These are phyloP conservation scores for Threskiornis aethiopicus DNA, from an alignment of 2,797 vertebrate genomes.

Conservation along the genomic window DNA sequence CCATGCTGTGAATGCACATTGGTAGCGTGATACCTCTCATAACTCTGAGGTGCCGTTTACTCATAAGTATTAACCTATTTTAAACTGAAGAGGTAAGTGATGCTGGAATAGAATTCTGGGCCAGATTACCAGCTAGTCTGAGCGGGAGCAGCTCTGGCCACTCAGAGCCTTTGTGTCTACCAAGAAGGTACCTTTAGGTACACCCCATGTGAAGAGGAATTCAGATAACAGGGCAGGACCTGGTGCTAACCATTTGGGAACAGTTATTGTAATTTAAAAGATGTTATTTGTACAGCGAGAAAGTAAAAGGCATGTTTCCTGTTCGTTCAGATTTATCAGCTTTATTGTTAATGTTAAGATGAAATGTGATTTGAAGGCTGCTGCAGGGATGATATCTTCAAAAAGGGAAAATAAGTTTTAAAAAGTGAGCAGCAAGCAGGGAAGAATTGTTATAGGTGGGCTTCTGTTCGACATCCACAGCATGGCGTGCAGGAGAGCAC, in stretches of 20 bases:
- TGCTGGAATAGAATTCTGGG: background rate
- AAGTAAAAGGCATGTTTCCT: background rate
- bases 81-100: background rate
- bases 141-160: background rate
- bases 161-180: background rate
- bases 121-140: background rate
- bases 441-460: background rate
- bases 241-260: background rate
- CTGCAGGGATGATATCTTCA: background rate
- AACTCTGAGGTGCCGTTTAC: background rate
- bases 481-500: background rate
- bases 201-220: background rate
- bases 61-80: background rate
- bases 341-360: background rate
- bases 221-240: background rate
- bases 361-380: background rate
- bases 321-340: background rate
- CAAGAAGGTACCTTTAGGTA: background rate
- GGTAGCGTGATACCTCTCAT: background rate
- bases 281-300: background rate
- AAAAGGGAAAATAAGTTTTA: background rate
- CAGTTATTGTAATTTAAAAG: background rate
- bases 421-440: background rate
- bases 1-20: background rate
- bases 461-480: background rate